Percentiles rank a stretch among this genome's conserved stretches.
Evolutionary conservation across 2,888 invertebrate species (phyloP).

Genomic region (Tenthredo distinguenda): DNA sequence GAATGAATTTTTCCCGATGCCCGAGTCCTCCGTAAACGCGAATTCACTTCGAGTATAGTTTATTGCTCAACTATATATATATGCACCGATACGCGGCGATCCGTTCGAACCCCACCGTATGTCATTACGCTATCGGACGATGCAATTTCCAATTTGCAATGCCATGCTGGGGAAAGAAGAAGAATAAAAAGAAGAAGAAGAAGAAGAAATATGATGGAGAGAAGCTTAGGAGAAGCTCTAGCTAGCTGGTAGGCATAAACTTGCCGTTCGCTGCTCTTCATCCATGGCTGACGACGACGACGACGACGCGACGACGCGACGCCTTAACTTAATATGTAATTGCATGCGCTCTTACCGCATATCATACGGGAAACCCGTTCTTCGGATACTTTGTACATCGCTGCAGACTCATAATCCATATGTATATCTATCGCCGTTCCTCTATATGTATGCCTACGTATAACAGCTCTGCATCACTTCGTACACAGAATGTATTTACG

Average conservation of each 20-base stretch:
- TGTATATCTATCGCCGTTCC: neutral
- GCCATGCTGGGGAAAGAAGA: neutral
- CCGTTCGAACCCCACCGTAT: conserved; percentile 37
- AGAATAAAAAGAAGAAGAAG: neutral
- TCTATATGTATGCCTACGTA: neutral
- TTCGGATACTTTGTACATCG: neutral
- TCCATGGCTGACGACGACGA: neutral
- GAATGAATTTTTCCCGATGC: too few relatives aligned
- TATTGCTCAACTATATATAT: neutral
- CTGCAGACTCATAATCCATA: neutral
- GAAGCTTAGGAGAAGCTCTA: too few relatives aligned
- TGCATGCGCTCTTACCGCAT: conserved; percentile 18
- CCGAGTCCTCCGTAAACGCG: too few relatives aligned
- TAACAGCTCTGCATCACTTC: neutral
- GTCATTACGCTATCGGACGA: conserved; percentile 72
- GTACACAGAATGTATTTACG: too few relatives aligned
- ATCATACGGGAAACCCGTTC: neutral
- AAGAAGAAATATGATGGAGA: too few relatives aligned
- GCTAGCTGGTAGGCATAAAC: neutral
- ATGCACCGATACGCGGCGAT: neutral
- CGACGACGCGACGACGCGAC: conserved; percentile 20
- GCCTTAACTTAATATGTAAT: conserved; percentile 32
- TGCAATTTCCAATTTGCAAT: conserved; percentile 70
- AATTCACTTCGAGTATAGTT: too few relatives aligned
- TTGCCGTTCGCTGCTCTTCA: neutral